These are phyloP conservation scores for Rugalucina vietnamica DNA, from an alignment of 2,888 invertebrate genomes.

Conservation along the genomic window DNA sequence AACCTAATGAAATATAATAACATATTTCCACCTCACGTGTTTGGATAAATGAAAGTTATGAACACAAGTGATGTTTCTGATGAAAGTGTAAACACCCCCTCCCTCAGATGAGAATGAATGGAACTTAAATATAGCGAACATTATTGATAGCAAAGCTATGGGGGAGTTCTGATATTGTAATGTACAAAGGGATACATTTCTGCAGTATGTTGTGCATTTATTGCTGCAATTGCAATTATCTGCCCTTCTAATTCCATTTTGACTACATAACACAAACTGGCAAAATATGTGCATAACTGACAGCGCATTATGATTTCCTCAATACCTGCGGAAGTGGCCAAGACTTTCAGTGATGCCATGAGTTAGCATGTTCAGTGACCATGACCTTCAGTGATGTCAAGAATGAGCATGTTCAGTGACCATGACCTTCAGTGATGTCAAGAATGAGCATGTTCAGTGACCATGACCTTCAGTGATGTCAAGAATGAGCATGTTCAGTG, in stretches of 20 bases:
- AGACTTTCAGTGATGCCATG: background rate
- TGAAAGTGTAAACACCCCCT: background rate
- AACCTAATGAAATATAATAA: conserved; percentile 2
- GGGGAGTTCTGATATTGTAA: background rate
- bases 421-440: no score
- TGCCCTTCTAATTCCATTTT: background rate
- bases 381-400: background rate
- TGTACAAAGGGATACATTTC: background rate
- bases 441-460: no score
- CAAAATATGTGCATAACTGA: no score
- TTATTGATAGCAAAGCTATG: background rate
- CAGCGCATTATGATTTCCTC: background rate
- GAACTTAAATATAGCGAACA: background rate
- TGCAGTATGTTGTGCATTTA: background rate
- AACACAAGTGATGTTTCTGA: background rate
- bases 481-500: no score
- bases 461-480: no score
- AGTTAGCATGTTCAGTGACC: background rate
- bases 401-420: background rate
- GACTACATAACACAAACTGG: no score
- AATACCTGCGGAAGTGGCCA: background rate
- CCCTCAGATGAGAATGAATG: background rate
- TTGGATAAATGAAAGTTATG: background rate
- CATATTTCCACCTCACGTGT: background rate
- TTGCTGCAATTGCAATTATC: background rate